A percentile compares a stretch with the other conserved stretches of the same genome.
Evolutionary conservation across 2,888 invertebrate genomes (phyloP).

Genomic region (Pyrocoelia pectoralis): DNA sequence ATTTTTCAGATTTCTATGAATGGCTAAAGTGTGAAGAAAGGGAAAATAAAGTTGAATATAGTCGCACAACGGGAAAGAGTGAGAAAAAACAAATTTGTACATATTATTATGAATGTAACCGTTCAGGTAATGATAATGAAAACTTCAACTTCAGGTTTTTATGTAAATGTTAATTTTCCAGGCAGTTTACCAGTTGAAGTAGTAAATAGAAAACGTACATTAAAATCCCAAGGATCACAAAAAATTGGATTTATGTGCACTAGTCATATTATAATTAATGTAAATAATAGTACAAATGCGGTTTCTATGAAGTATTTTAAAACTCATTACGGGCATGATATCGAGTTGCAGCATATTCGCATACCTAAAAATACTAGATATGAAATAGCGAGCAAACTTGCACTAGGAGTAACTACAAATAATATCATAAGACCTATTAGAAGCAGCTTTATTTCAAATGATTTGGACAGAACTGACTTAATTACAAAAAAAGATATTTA

Average conservation of each 20-base stretch:
- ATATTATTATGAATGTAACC: constrained; percentile 3
- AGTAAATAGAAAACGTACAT: too few relatives aligned
- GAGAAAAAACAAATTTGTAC: constrained; percentile 3
- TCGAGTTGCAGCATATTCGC: neutral
- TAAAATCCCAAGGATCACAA: constrained; percentile 1
- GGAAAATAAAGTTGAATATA: constrained; percentile 1
- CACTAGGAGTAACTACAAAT: neutral
- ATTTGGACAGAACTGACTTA: neutral
- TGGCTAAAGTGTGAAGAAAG: neutral
- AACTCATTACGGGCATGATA: constrained; percentile 5
- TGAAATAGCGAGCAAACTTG: constrained; percentile 1
- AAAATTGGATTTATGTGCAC: constrained; percentile 1
- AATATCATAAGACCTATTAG: neutral
- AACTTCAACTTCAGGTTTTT: neutral
- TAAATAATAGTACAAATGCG: neutral
- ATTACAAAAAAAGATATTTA: constrained; percentile 11
- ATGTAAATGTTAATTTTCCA: constrained; percentile 3
- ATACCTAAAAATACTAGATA: neutral
- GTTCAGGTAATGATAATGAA: neutral
- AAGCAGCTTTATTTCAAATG: constrained; percentile 5
- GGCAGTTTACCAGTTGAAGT: too few relatives aligned
- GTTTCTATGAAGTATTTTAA: constrained; percentile 3
- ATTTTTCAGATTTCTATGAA: constrained; percentile 4
- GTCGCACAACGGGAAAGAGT: constrained; percentile 1
- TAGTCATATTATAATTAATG: neutral